Base-by-base conservation (phyloP, 2,797 vertebrate species). In the Centropyge bicolor region DNA sequence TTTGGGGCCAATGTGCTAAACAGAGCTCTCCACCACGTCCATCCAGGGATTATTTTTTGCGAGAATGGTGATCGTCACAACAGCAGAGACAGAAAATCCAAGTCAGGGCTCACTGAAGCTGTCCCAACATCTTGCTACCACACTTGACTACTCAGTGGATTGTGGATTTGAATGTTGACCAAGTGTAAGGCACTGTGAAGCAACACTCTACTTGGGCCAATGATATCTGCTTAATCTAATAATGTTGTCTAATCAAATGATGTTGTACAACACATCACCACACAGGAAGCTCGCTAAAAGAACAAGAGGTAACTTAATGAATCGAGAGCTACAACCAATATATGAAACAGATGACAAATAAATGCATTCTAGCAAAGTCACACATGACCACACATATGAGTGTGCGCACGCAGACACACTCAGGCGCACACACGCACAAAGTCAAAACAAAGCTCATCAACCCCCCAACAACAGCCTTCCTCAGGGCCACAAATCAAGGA, bases 401-500 rank as follows among this genome's bases (percentile, higher is more conserved):
- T 51, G 41, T 36, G 38, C 0, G 0, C 35, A 46, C 3, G 2
- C 45, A 45, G 19, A 81, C 54, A 81, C 68, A 59, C 46, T 20
- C 19, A 66, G 45, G 43, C 52, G 49, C 49, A 9, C 65, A 48
- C 24, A 61, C 70, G 64, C 72, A 74, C 59, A 73, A 51, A 83
- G 66, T 83, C 81, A 81, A 91, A 90, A 91, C 83, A 92, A 89
- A 88, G 78, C 83, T 91, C 90, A 91, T 91, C 85, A 87, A 70
- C 80, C 80, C 68, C 86, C 81, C 83, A 77, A 84, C 88, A 91
- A 81, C 88, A 82, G 83, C 84, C 84, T 85, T 88, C 85, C 85
- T 91, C 88, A 92, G 86, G 86, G 90, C 90, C 88, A 91, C 91
- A 92, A 91, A 94, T 93, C 85, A 88, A 79, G 82, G 74, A 89